A percentile compares a stretch with the other conserved stretches of the same genome.
Evolutionary conservation across 2,888 invertebrate genomes (phyloP).

Genomic region (Rhaphigaster nebulosa): DNA sequence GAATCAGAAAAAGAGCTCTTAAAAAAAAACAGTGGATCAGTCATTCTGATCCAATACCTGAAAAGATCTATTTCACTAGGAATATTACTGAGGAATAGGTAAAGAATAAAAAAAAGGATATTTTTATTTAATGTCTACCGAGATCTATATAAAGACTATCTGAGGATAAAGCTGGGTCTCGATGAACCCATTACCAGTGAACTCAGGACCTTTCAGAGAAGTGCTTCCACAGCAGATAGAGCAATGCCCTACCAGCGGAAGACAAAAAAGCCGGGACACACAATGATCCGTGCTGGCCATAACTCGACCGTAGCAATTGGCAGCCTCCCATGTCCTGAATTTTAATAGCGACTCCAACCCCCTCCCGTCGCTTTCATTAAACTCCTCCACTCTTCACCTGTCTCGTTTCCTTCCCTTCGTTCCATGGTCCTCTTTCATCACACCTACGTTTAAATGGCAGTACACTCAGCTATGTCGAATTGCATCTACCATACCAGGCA

Average conservation of each 20-base stretch:
- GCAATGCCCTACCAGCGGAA: background rate
- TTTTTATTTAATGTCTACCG: too few species aligned
- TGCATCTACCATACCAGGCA: background rate
- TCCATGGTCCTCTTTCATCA: background rate
- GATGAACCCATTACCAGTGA: background rate
- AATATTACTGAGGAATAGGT: too few species aligned
- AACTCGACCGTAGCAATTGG: constrained; percentile 5
- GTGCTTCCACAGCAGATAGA: background rate
- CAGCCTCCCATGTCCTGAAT: background rate
- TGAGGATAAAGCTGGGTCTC: background rate
- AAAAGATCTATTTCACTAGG: too few species aligned
- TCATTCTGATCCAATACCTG: too few species aligned
- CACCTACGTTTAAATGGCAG: background rate
- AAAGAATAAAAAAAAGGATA: too few species aligned
- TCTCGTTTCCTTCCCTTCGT: background rate
- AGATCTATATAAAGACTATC: too few species aligned
- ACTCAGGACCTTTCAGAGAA: background rate
- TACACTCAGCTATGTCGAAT: background rate
- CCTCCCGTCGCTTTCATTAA: background rate
- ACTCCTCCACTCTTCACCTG: constrained; percentile 14
- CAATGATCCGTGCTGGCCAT: background rate
- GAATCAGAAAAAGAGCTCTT: too few species aligned
- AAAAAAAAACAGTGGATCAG: too few species aligned
- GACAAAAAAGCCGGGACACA: constrained; percentile 11
- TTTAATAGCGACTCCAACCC: constrained; percentile 6